Conservation (phyloP, 2,888 invertebrate species). For the Ennomos quercinarius region DNA sequence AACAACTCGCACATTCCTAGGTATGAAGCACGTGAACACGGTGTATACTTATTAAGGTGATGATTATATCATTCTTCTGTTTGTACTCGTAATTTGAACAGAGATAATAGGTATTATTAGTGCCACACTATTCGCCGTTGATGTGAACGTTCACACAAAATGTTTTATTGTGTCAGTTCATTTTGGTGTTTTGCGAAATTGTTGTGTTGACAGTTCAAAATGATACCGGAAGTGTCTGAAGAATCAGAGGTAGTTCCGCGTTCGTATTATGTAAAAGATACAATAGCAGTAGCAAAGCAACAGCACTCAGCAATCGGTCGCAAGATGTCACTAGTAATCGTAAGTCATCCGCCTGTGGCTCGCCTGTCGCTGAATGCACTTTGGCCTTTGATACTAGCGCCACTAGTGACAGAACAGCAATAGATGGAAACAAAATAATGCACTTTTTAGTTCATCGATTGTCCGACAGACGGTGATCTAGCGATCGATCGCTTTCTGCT, state of each 20-base stretch:
- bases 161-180: background rate
- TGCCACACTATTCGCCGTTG: slow-evolving; percentile 19
- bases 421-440: too few relatives aligned
- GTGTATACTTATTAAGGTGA: slow-evolving; percentile 31
- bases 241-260: slow-evolving; percentile 12
- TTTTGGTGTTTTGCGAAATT: background rate
- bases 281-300: too few relatives aligned
- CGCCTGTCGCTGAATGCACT: too few relatives aligned
- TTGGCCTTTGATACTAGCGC: too few relatives aligned
- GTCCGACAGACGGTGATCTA: too few relatives aligned
- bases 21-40: slow-evolving; percentile 5
- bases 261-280: too few relatives aligned
- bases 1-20: slow-evolving; percentile 14
- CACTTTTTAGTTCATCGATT: too few relatives aligned
- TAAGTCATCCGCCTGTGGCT: too few relatives aligned
- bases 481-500: too few relatives aligned
- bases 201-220: background rate
- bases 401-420: too few relatives aligned
- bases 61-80: slow-evolving; percentile 38
- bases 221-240: slow-evolving; percentile 21
- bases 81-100: slow-evolving; percentile 36
- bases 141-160: slow-evolving; percentile 12
- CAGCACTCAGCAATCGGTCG: too few relatives aligned
- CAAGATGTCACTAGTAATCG: too few relatives aligned
- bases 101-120: slow-evolving; percentile 34